Evolutionary conservation across 2,888 invertebrate genomes (phyloP), one percentile per base, ranked within the genome.

Genomic region (Apodemia duryi): DNA sequence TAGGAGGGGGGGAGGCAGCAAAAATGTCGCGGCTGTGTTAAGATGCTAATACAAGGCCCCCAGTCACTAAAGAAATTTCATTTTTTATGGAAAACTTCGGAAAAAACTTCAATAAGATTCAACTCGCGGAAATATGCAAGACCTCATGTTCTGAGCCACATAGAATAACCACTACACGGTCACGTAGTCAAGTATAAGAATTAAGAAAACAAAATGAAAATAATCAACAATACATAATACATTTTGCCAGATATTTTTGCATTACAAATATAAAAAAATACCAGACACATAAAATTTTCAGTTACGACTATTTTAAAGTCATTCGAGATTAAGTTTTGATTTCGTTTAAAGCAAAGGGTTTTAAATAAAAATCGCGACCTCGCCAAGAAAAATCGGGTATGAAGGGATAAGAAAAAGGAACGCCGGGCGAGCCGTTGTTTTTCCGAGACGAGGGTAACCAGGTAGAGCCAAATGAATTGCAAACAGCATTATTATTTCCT

Each of bases 401-500:
- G 78, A 74, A 83, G 82, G 85, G 85, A 77, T 71, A 69, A 60
- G 79, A 77, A 78, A 84, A 84, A 80, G 77, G 81, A 85, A 84
- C 81, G 77, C 80, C 77, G 74, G 75, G 76, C 74, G 70, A 71
- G 69, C 77, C 84, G 88, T 89, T 91, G 91, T 91, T 90, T 88
- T 85, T 77, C 80, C 80, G 84, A 84, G 83, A 80, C 82, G 81
- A 78, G 88, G 88, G 88, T 87, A 83, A 83, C 85, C 91, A 91
- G 91, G 91, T 91, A 91, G 86, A 76, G 82, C 78, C 88, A 92
- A 92, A 92, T 92, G 92, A 92, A 92, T 92, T 92, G 92, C 91
- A 92, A 92, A 92, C 92, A 92, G 91, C 88, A 90, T 92, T 92
- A 92, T 92, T 92, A 92, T 92, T 92, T 91, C 91, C 91, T 91